A percentile compares a stretch with the other conserved stretches of the same genome.
phyloP scores from a whole-genome alignment of 2,113 vertebrate species.

The Redunca redunca region DNA sequence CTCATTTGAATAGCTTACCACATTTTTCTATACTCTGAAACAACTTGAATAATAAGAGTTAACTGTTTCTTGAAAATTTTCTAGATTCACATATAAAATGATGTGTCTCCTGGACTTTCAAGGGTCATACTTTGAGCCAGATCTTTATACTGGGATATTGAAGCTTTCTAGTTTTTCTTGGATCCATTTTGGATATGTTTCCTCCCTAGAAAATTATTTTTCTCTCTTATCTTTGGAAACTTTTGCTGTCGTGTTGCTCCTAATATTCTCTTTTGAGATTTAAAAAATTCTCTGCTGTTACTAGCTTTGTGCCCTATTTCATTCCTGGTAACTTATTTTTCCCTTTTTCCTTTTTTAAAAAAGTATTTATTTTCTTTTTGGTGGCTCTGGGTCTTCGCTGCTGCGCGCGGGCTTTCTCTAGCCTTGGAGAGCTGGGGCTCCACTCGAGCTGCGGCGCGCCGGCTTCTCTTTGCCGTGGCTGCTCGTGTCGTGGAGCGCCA shows the following conservation, averaged over 20 bases:
- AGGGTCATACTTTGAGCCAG: not conserved
- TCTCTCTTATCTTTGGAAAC: not conserved
- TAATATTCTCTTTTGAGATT: not conserved
- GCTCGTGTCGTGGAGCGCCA: not conserved
- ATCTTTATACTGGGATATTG: not conserved
- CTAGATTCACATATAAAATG: not conserved
- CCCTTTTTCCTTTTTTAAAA: not conserved
- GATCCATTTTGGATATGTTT: not conserved
- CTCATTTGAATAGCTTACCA: not conserved
- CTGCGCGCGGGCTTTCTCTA: not conserved
- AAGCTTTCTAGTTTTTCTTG: not conserved
- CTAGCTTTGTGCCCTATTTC: not conserved
- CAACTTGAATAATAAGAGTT: not conserved
- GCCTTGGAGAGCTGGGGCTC: not conserved
- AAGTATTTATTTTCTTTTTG: not conserved
- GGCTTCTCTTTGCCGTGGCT: not conserved
- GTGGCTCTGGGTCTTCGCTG: not conserved
- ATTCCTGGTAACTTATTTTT: not conserved
- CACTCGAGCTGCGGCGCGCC: rapidly evolving
- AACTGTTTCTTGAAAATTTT: not conserved
- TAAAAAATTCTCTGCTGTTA: not conserved
- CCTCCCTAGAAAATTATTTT: not conserved
- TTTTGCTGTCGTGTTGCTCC: not conserved
- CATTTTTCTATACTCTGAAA: not conserved
- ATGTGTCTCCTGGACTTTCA: not conserved